These are phyloP conservation scores for Bacillus rossius DNA, from an alignment of 1,140 invertebrate genomes.

Conservation along the genomic window DNA sequence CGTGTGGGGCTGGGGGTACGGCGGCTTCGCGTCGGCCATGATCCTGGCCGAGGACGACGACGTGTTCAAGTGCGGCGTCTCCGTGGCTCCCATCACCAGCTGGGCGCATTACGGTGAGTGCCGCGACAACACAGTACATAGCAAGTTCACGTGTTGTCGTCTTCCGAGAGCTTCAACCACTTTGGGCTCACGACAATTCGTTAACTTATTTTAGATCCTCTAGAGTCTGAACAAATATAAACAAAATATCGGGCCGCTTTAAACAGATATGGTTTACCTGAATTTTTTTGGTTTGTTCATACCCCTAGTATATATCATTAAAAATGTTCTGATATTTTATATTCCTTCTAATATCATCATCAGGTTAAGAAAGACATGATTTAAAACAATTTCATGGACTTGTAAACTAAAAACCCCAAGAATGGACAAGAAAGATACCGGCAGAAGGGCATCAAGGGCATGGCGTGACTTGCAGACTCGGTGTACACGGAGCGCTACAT, in stretches of 20 bases:
- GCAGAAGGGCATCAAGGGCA: no score
- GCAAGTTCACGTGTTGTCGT: neutral
- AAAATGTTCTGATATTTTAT: no score
- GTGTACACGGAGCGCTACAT: constrained; percentile 82
- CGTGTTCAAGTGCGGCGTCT: constrained; percentile 69
- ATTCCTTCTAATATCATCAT: no score
- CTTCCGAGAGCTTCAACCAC: neutral
- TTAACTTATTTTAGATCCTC: neutral
- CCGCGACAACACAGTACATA: neutral
- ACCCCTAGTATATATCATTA: no score
- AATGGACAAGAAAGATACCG: no score
- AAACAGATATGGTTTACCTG: no score
- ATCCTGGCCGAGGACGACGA: constrained; percentile 64
- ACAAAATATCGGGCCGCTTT: no score
- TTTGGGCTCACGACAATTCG: neutral
- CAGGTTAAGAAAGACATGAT: no score
- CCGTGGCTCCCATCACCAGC: constrained; percentile 75
- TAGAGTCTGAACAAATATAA: no score
- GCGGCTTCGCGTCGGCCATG: constrained; percentile 64
- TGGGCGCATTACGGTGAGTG: constrained; percentile 72
- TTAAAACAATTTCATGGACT: no score
- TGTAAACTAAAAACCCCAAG: no score
- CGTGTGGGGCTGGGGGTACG: constrained; percentile 66
- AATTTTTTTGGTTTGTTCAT: no score
- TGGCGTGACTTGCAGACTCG: constrained; percentile 59